These are phyloP conservation scores for Ischnus inquisitorius DNA, from an alignment of 2,888 invertebrate genomes.

Conservation along the genomic window DNA sequence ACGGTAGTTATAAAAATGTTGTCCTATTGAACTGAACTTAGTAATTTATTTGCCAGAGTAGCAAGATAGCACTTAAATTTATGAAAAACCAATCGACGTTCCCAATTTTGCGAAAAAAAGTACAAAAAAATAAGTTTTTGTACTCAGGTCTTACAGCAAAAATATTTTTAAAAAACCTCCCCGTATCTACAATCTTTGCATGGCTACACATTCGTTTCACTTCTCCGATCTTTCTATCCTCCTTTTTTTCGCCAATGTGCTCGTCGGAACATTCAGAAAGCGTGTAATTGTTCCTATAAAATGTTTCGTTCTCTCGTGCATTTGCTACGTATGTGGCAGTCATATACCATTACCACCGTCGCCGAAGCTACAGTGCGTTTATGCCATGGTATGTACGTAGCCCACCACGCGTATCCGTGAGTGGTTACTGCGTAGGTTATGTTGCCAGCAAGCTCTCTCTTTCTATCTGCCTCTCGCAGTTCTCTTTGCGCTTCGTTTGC, in stretches of 20 bases:
- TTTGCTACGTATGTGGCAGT: conserved; percentile 17
- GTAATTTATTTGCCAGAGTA: too few relatives aligned
- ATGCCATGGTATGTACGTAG: conserved; percentile 11
- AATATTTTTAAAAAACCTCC: not conserved
- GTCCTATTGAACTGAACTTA: too few relatives aligned
- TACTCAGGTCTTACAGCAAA: too few relatives aligned
- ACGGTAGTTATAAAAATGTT: too few relatives aligned
- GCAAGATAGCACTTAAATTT: too few relatives aligned
- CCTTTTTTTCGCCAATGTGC: conserved; percentile 50
- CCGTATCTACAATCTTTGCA: not conserved
- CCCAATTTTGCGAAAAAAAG: too few relatives aligned
- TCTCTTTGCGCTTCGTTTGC: conserved; percentile 60
- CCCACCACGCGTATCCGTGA: conserved; percentile 8
- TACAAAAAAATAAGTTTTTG: too few relatives aligned
- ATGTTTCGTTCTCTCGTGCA: conserved; percentile 51
- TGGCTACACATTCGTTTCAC: conserved; percentile 31
- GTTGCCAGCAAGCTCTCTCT: conserved; percentile 46
- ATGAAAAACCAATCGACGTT: too few relatives aligned
- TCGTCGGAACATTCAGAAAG: conserved; percentile 66
- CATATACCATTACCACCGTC: not conserved
- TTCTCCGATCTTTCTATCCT: not conserved
- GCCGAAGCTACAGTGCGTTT: not conserved
- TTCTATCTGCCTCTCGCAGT: conserved; percentile 15
- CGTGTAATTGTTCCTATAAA: conserved; percentile 69
- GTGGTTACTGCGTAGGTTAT: conserved; percentile 31